Percentiles rank a stretch among this genome's conserved stretches.
phyloP scores from a whole-genome alignment of 2,888 invertebrate genomes.

The Ophion ellenae region DNA sequence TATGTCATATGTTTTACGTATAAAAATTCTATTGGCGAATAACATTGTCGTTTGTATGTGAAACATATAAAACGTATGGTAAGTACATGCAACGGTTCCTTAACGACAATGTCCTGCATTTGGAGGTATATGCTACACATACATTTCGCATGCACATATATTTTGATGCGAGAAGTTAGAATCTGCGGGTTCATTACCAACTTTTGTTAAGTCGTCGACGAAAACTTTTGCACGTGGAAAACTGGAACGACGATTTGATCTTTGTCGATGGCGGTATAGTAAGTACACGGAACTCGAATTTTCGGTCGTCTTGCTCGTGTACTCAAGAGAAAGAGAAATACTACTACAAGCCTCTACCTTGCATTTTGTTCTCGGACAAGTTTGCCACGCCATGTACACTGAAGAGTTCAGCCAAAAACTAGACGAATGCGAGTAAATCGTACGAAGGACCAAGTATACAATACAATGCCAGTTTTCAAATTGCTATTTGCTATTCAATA shows the following conservation, averaged over 20 bases:
- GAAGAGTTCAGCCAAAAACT: not conserved
- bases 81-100: not conserved
- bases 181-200: constrained; percentile 48
- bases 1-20: no score
- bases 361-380: constrained; percentile 50
- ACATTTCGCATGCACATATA: not conserved
- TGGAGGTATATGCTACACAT: not conserved
- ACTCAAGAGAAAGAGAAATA: constrained; percentile 7
- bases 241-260: constrained; percentile 70
- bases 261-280: constrained; percentile 70
- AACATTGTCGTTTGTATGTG: no score
- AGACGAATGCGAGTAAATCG: not conserved
- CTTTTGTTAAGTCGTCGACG: constrained; percentile 54
- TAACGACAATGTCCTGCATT: not conserved
- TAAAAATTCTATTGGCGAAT: no score
- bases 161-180: not conserved
- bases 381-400: constrained; percentile 17
- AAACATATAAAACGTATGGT: not conserved
- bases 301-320: constrained; percentile 33
- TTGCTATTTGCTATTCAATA: no score
- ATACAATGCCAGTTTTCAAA: no score
- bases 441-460: not conserved
- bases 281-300: constrained; percentile 64
- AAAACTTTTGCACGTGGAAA: constrained; percentile 65
- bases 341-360: constrained; percentile 24